Evolutionary conservation across 1,140 invertebrate genomes (phyloP), one percentile per base, ranked within the genome.

Genomic region (Coptotermes formosanus): DNA sequence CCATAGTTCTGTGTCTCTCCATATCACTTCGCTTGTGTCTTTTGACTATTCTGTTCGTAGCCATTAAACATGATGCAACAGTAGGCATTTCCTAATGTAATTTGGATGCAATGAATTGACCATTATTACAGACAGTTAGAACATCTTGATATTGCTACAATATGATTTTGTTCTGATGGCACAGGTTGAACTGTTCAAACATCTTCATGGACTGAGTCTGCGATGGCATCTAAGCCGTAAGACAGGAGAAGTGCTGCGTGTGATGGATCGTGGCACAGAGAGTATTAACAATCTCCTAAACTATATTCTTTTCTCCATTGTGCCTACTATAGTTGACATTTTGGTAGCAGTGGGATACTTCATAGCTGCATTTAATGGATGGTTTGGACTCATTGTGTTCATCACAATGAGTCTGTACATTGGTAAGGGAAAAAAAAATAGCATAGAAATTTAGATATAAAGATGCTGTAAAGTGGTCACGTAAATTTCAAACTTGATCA

Each of bases 251-350:
- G 97, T 99, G 25, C 91, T 99, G 1, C 92, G 97, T 86, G 94
- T 99, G 0, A 98, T 99, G 96, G 98, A 99, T 91, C 93, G 98
- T 88, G 98, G 98, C 82, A 99, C 98, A 8, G 97, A 97, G 88
- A 98, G 97, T 30, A 97, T 99, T 87, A 97, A 98, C 90, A 98
- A 96, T 91, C 92, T 99, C 14, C 93, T 99, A 0, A 97, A 95
- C 89, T 98, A 96, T 88, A 96, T 97, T 89, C 90, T 97, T 21
- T 97, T 97, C 89, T 96, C 94, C 6, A 98, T 99, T 88, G 89
- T 96, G 0, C 98, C 98, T 11, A 99, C 98, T 0, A 95, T 99
- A 85, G 90, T 97, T 55, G 98, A 99, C 90, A 98, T 99, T 75
- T 86, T 98, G 0, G 93, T 99, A n/a, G 98, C 98, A 21, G 94